Evolutionary conservation across 2,113 vertebrate genomes (phyloP), one percentile per base, ranked within the genome.

Genomic region (Cricetomys ansorgei): DNA sequence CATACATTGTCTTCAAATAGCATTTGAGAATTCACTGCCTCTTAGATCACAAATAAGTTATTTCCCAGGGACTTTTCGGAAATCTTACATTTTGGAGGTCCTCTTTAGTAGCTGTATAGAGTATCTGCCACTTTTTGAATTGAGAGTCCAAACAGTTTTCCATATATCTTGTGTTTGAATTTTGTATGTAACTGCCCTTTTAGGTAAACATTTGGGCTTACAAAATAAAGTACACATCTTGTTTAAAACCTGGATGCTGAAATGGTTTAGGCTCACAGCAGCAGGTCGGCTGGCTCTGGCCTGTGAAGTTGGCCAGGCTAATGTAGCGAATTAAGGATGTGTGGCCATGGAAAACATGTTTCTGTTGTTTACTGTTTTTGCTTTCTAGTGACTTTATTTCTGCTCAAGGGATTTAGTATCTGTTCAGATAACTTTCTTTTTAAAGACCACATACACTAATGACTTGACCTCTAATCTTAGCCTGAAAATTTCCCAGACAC

Each of bases 351-450:
- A 96, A 97, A 98, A 94, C 88, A 72, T 96, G 91, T 97, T 97
- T 98, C 97, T 92, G 92, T 96, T 98, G 89, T 97, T 95, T 72
- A 94, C 83, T 96, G 64, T 97, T 97, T 83, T 97, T 96, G 97
- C 97, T 98, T 97, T 98, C 98, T 97, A 98, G 97, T 98, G 96
- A 98, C 92, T 97, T 97, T 97, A 98, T 97, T 98, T 98, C 67
- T 98, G 96, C 94, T 96, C 89, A 94, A 96, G 89, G 95, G 96
- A 97, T 97, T 98, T 98, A 97, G 92, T 97, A 96, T 97, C 97
- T 96, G 95, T 94, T 96, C 92, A 94, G 92, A 93, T 97, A 95
- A 88, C 97, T 86, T 97, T 97, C 95, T 96, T 98, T 97, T 97
- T 97, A 97, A 97, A 97, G 96, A 70, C 77, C 73, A 94, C 86